A percentile compares a stretch with the other conserved stretches of the same genome.
Evolutionary conservation across 2,113 vertebrate species (phyloP).

Genomic region (Labrus mixtus): DNA sequence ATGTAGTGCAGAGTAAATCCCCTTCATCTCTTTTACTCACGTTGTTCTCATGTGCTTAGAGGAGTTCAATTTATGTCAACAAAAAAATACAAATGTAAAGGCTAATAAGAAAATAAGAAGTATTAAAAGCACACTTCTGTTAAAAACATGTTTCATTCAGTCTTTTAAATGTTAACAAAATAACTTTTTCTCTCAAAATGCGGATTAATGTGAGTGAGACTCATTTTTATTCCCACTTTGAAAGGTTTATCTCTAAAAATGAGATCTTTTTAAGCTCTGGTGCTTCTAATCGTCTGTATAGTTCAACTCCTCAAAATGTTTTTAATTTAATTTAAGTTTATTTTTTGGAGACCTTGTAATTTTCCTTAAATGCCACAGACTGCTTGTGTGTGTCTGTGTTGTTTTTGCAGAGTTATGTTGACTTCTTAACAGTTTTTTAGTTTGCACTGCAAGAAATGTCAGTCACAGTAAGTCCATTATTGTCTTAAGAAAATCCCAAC

Average conservation of each 20-base stretch:
- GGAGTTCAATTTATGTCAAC: conserved; percentile 15
- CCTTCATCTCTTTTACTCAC: conserved; percentile 40
- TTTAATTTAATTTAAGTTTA: background rate
- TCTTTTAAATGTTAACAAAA: background rate
- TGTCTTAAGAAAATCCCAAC: background rate
- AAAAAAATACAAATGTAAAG: background rate
- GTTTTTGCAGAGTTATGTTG: conserved; percentile 40
- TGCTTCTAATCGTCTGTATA: conserved; percentile 9
- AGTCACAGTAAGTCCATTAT: conserved; percentile 23
- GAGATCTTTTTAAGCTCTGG: background rate
- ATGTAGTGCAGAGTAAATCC: conserved; percentile 54
- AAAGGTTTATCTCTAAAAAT: background rate
- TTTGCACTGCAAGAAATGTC: conserved; percentile 71
- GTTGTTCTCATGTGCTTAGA: conserved; percentile 4
- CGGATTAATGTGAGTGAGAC: background rate
- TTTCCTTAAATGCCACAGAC: background rate
- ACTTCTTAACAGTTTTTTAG: conserved; percentile 42
- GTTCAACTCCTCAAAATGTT: background rate
- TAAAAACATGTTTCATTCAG: background rate
- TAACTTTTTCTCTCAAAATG: background rate
- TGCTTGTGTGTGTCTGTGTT: background rate
- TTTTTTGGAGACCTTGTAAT: background rate
- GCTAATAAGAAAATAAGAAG: background rate
- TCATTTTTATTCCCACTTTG: conserved; percentile 1
- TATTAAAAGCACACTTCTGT: background rate